These are phyloP conservation scores for Phalacrocorax aristotelis DNA, from an alignment of 2,113 vertebrate genomes.

Conservation along the genomic window DNA sequence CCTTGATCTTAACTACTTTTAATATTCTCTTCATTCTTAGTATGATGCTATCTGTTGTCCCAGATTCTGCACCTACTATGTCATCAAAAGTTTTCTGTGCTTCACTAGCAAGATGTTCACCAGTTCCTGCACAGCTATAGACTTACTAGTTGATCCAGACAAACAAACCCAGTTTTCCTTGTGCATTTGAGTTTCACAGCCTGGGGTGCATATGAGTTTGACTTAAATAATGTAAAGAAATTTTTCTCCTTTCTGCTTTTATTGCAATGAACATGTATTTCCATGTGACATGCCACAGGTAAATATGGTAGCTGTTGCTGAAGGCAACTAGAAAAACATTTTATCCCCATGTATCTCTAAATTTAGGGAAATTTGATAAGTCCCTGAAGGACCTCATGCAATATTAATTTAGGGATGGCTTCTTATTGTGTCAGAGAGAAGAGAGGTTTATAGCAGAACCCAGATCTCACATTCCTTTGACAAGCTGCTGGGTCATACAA, in stretches of 20 bases:
- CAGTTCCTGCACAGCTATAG: not conserved
- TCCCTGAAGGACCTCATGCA: not conserved
- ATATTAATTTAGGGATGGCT: not conserved
- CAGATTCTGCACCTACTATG: conserved; percentile 36
- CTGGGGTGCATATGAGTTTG: not conserved
- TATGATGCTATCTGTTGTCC: conserved; percentile 44
- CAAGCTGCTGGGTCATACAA: not conserved
- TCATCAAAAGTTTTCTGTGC: conserved; percentile 35
- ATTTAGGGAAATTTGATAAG: not conserved
- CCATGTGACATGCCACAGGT: not conserved
- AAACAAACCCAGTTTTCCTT: not conserved
- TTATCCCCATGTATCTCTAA: not conserved
- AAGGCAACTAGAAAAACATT: not conserved
- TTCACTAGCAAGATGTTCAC: not conserved
- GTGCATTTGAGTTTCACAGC: conserved; percentile 10
- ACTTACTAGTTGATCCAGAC: not conserved
- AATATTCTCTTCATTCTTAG: conserved; percentile 48
- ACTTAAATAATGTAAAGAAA: not conserved
- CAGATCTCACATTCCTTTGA: not conserved
- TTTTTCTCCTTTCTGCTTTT: not conserved
- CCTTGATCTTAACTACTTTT: conserved; percentile 52
- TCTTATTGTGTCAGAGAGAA: not conserved
- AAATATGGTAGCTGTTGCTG: not conserved
- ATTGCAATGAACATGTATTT: not conserved
- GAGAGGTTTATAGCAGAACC: not conserved